A percentile compares a stretch with the other conserved stretches of the same genome.
These are phyloP conservation scores for Pedionomus torquatus DNA, from an alignment of 2,113 vertebrate species.

Conservation along the genomic window DNA sequence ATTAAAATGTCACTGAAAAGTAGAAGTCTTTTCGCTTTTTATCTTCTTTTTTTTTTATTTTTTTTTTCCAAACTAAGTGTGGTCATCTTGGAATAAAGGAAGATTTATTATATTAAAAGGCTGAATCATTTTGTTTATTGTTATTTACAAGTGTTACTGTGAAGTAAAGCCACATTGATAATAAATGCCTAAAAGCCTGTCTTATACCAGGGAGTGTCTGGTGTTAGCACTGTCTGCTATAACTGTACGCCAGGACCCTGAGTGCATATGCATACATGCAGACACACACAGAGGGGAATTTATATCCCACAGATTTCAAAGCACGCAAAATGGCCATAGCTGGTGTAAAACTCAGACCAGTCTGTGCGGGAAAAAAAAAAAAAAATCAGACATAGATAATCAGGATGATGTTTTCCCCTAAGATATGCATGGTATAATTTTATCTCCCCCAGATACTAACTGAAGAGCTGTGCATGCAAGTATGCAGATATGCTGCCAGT, in stretches of 20 bases:
- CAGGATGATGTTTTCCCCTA: not conserved
- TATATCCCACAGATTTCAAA: not conserved
- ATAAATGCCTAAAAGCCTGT: not conserved
- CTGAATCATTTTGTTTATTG: not conserved
- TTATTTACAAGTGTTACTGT: not conserved
- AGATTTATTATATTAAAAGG: not conserved
- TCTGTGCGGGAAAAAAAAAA: not conserved
- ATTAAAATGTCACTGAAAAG: not conserved
- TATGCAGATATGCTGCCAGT: not conserved
- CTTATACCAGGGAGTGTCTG: not conserved
- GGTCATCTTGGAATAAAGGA: not conserved
- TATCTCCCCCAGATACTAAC: not conserved
- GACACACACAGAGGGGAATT: not conserved
- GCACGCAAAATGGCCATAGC: not conserved
- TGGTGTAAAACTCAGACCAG: not conserved
- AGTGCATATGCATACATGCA: rapidly evolving
- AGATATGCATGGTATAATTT: not conserved
- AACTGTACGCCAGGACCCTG: not conserved
- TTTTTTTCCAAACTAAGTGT: not conserved
- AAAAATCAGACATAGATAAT: not conserved
- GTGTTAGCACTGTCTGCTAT: not conserved
- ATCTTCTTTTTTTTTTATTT: not conserved
- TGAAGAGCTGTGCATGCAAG: not conserved
- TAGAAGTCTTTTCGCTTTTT: not conserved
- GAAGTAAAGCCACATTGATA: not conserved